Base-by-base conservation (phyloP, 2,113 vertebrate species). In the Myotis lucifugus region DNA sequence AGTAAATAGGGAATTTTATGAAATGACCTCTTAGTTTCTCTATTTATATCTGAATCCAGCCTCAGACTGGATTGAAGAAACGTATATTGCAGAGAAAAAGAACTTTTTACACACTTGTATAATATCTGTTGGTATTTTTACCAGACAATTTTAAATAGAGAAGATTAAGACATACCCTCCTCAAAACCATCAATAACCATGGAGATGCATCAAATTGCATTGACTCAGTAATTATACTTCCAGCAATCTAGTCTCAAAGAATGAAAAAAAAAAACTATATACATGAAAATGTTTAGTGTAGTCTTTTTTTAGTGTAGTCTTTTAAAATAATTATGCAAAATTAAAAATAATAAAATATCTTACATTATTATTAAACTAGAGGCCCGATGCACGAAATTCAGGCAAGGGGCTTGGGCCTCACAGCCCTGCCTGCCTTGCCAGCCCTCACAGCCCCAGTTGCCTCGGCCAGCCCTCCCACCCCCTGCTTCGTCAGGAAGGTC, bases 141-240 rank as follows among this genome's bases (percentile, higher is more conserved):
- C 42, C 50, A 54, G 3, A 29, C n/a, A 14, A 46, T 95, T 82
- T 89, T 82, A 94, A 90, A 56, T 29, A 52, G 13, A 88, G 54
- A 82, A 88, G 64, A 89, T 70, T 17, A 82, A 95, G 69, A 86
- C 2, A 78, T 8, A 40, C 11, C 27, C 37, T 87, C 10, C 37
- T 94, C 50, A 91, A 85, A 70, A 87, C 42, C 17, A 18, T 14
- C 90, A 88, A 70, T 88, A 88, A 90, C 34, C n/a, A 40, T 56
- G 34, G 95, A 91, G 32, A 86, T 64, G 18, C 25, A 79, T 42
- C 40, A 86, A 93, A 37, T 50, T 69, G 18, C 17, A 69, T 23
- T 77, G 48, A 54, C 67, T 78, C 64, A 27, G 32, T 78, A 69
- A 85, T 74, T 74, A 69, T 88, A 69, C 29, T 81, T 77, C 10